Conservation (phyloP, 2,113 vertebrate genomes). For the Notothenia coriiceps region DNA sequence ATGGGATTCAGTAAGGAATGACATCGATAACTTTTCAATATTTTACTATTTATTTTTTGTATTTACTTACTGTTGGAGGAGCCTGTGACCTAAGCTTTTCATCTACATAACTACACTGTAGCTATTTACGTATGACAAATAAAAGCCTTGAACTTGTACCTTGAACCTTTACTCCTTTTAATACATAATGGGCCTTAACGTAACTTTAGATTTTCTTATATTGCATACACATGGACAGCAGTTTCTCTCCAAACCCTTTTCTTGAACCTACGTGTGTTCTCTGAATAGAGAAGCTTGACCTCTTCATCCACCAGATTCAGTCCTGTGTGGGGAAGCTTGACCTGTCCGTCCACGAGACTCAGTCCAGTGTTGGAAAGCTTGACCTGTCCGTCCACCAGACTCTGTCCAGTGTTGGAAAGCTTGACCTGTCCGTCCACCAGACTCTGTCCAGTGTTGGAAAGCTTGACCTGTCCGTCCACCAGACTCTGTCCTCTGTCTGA, state of each 20-base stretch:
- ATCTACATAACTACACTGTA: too few species aligned
- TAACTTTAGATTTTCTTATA: background rate
- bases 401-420: constrained; percentile 55
- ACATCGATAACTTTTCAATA: background rate
- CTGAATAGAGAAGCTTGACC: constrained; percentile 80
- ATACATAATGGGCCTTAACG: background rate
- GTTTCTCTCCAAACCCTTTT: background rate
- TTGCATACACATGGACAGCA: background rate
- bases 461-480: constrained; percentile 75
- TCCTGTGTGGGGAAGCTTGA: constrained; percentile 34
- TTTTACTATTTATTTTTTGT: too few species aligned
- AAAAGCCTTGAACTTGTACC: too few species aligned
- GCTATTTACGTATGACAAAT: too few species aligned
- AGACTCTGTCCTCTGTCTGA: constrained; percentile 75
- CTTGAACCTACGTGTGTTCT: constrained; percentile 77
- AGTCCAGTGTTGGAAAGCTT: constrained; percentile 61
- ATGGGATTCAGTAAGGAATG: too few species aligned
- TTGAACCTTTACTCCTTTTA: too few species aligned
- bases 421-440: constrained; percentile 78
- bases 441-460: constrained; percentile 65
- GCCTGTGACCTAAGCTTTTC: too few species aligned
- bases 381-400: constrained; percentile 78
- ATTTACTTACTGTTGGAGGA: too few species aligned
- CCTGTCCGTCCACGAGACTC: constrained; percentile 80
- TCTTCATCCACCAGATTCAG: constrained; percentile 58